Evolutionary conservation across 2,888 invertebrate genomes (phyloP), one percentile per base, ranked within the genome.

Genomic region (Troglohyphantes excavatus): DNA sequence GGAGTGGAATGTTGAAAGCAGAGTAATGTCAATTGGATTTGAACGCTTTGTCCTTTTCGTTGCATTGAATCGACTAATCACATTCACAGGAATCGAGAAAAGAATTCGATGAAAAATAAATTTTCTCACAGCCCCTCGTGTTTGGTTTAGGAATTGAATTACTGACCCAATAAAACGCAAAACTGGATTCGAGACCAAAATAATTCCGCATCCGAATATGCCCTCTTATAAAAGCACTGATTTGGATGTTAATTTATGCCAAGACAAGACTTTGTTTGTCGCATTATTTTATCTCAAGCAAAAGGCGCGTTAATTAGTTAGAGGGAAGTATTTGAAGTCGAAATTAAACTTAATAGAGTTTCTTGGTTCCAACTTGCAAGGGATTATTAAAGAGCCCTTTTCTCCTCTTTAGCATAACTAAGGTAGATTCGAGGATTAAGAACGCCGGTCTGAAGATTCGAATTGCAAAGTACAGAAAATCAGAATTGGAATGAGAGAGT

Each of bases 21-120:
- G 59, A 75, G 21, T 19, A 53, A 61, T 65, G 65, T 63, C 63
- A 78, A 78, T 78, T 78, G 78, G 78, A 65, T 78, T 78, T 78
- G 63, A 78, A 78, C 63, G 78, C 65, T 67, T 78, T 78, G 33
- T 78, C 27, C 65, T 75, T 75, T 73, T 73, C 26, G 27, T 73
- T 73, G 43, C 61, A 19, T 59, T 21, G 75, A 33, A 70, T 70
- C 39, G 59, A 75, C 75, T 61, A 75, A 75, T 75, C 59, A 75
- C n/a, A n/a, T n/a, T n/a, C n/a, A n/a, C 61, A 29, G 21, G 53
- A 27, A 61, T 53, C 7, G 59, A 26, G 59, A 61, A 33, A 61
- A 19, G 61, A 59, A 75, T 75, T 61, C 61, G 59, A 75, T 75
- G 59, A 26, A 61, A 75, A 75, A 75, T n/a, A n/a, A 65, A 65